Evolutionary conservation across 2,113 vertebrate genomes (phyloP).

Genomic region (Bostrychus sinensis): DNA sequence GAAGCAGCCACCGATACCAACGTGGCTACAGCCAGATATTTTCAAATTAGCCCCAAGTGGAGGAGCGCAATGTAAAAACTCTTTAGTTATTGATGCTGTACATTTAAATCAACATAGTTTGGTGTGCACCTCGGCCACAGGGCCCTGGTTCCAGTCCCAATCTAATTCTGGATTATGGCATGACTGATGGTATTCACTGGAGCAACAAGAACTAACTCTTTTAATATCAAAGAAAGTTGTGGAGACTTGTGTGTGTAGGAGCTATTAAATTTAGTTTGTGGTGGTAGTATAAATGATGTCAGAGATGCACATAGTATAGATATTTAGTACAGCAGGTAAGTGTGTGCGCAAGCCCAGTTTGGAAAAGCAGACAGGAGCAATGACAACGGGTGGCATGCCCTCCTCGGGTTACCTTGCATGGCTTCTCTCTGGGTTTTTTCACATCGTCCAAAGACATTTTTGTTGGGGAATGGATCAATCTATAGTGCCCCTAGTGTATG

Average conservation of each 20-base stretch:
- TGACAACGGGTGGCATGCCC: too few relatives aligned
- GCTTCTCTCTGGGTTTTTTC: neutral
- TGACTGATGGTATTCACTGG: constrained; percentile 2
- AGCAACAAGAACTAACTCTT: constrained; percentile 1
- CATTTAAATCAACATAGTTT: constrained; percentile 23
- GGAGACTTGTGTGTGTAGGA: neutral
- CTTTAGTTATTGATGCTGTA: constrained; percentile 21
- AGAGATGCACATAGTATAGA: neutral
- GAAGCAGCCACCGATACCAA: constrained; percentile 1
- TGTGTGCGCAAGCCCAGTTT: neutral
- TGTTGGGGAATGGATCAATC: too few relatives aligned
- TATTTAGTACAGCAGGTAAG: neutral
- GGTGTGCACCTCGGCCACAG: neutral
- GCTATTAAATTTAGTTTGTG: neutral
- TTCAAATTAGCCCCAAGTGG: constrained; percentile 9
- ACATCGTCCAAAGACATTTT: too few relatives aligned
- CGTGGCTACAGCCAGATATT: neutral
- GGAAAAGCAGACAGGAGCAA: neutral
- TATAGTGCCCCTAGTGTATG: too few relatives aligned
- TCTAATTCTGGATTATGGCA: neutral
- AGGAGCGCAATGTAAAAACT: neutral
- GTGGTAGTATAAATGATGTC: neutral
- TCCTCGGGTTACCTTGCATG: too few relatives aligned
- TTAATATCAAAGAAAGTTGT: neutral
- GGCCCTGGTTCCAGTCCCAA: neutral